Evolutionary conservation across 1,140 invertebrate genomes (phyloP).

Genomic region (Lethocerus indicus): DNA sequence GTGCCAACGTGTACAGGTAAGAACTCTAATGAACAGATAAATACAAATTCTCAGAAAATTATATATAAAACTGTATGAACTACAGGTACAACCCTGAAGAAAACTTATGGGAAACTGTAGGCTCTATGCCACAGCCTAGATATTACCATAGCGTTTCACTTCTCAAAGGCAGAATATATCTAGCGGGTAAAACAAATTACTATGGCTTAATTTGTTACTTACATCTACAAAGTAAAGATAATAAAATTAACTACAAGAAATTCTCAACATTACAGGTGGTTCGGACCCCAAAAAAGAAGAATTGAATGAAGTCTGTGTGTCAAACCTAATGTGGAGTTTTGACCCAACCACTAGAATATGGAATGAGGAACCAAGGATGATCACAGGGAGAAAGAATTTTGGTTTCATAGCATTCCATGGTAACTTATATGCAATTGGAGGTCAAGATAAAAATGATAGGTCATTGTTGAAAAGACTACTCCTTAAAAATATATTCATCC

Average conservation of each 20-base stretch:
- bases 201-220: too few relatives aligned
- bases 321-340: slow-evolving; percentile 39
- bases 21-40: too few relatives aligned
- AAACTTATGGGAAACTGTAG: slow-evolving; percentile 37
- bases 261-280: too few relatives aligned
- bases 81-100: slow-evolving; percentile 31
- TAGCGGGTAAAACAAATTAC: slow-evolving; percentile 26
- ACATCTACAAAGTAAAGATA: too few relatives aligned
- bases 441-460: slow-evolving; percentile 38
- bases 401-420: slow-evolving; percentile 33
- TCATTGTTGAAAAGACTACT: not conserved
- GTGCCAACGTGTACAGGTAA: slow-evolving; percentile 35
- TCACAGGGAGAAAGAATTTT: slow-evolving; percentile 36
- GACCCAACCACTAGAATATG: slow-evolving; percentile 36
- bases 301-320: slow-evolving; percentile 27
- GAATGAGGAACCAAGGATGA: slow-evolving; percentile 34
- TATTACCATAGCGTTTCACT: slow-evolving; percentile 38
- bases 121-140: slow-evolving; percentile 36
- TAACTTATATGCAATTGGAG: slow-evolving; percentile 39
- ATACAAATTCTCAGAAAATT: not conserved
- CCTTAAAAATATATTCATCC: not conserved
- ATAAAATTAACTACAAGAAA: too few relatives aligned
- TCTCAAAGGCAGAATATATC: slow-evolving; percentile 33
- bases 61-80: slow-evolving; percentile 11
- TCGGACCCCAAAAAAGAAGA: slow-evolving; percentile 37